Evolutionary conservation across 1,140 invertebrate genomes (phyloP).

Genomic region (Tetraneura akinire): DNA sequence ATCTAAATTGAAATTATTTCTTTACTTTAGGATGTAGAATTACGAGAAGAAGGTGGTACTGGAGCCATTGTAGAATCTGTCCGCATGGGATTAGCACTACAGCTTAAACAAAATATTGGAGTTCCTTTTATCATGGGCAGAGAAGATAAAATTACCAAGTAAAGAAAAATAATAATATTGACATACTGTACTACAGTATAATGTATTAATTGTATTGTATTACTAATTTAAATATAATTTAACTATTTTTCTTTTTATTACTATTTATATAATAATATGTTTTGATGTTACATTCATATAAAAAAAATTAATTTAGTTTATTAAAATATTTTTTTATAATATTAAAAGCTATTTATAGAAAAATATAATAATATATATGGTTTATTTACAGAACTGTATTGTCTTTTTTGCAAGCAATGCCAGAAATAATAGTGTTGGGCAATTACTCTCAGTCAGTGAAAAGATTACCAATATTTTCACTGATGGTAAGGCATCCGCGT

Average conservation of each 20-base stretch:
- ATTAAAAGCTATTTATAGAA: too few species aligned
- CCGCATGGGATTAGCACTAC: constrained; percentile 81
- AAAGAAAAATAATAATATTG: constrained; percentile 55
- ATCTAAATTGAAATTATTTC: too few species aligned
- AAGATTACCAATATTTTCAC: constrained; percentile 81
- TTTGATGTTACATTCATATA: too few species aligned
- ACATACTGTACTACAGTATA: too few species aligned
- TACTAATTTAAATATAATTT: too few species aligned
- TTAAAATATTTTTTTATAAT: too few species aligned
- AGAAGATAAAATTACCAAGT: constrained; percentile 77
- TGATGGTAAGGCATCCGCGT: constrained; percentile 78
- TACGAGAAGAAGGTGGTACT: constrained; percentile 83
- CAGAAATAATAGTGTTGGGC: constrained; percentile 80
- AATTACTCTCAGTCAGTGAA: constrained; percentile 66
- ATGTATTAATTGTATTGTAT: too few species aligned
- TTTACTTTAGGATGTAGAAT: constrained; percentile 64
- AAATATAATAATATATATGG: too few species aligned
- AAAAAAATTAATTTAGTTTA: too few species aligned
- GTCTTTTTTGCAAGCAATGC: constrained; percentile 72
- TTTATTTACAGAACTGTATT: constrained; percentile 69
- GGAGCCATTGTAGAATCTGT: constrained; percentile 81
- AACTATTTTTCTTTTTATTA: too few species aligned
- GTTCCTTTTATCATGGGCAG: constrained; percentile 71
- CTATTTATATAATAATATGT: too few species aligned
- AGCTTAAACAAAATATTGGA: constrained; percentile 80